Conservation (phyloP, 2,888 invertebrate species). For the Aphidius colemani region DNA sequence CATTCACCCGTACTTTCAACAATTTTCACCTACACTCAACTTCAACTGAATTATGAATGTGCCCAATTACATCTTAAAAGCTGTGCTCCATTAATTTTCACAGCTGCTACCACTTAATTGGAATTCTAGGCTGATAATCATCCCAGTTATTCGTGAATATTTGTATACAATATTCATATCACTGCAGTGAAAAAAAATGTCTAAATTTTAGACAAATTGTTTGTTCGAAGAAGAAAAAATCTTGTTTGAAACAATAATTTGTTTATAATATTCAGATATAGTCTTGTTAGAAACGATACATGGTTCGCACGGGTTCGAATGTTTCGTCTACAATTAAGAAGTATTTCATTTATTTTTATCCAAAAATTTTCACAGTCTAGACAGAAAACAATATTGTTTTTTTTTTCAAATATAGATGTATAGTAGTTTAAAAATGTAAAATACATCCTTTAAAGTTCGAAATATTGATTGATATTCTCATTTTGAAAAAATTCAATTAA, state of each 20-base stretch:
- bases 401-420: not conserved
- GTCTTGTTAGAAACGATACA: no score
- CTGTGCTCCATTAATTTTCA: slow-evolving; percentile 69
- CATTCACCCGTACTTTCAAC: slow-evolving; percentile 14
- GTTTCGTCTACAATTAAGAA: no score
- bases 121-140: slow-evolving; percentile 66
- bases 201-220: no score
- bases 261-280: no score
- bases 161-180: slow-evolving; percentile 12
- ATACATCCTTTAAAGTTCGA: slow-evolving; percentile 1
- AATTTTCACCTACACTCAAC: slow-evolving; percentile 28
- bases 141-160: slow-evolving; percentile 45
- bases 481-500: no score
- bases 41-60: slow-evolving; percentile 65
- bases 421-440: not conserved
- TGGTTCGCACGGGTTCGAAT: no score
- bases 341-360: no score
- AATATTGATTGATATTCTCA: not conserved
- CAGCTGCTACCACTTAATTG: slow-evolving; percentile 70
- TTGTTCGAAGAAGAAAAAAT: no score
- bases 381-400: not conserved
- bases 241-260: no score
- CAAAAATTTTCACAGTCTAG: no score
- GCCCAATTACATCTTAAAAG: slow-evolving; percentile 70
- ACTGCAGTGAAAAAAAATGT: no score